phyloP scores from a whole-genome alignment of 2,797 vertebrate species.

The Adrianichthys oophorus region DNA sequence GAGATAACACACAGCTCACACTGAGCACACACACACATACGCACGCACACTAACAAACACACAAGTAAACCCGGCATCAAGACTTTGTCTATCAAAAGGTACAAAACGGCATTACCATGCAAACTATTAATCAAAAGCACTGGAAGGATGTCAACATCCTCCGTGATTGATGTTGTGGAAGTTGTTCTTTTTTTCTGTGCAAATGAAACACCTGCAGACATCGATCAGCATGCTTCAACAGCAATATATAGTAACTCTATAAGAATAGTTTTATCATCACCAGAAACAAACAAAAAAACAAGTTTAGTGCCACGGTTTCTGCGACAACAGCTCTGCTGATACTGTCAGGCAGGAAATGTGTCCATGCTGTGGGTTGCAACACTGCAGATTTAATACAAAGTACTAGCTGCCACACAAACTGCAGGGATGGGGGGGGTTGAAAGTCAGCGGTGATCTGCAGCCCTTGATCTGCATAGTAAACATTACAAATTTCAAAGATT shows the following conservation, averaged over 20 bases:
- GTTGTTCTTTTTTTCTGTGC: conserved; percentile 19
- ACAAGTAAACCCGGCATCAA: conserved; percentile 56
- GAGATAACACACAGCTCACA: conserved; percentile 53
- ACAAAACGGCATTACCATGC: conserved; percentile 68
- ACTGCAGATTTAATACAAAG: conserved; percentile 51
- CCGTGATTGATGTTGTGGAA: conserved; percentile 24
- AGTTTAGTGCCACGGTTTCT: conserved; percentile 44
- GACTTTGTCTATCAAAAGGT: conserved; percentile 56
- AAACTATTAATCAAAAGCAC: conserved; percentile 45
- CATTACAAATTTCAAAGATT: conserved; percentile 79
- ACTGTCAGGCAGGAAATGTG: conserved; percentile 29
- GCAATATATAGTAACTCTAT: conserved; percentile 65
- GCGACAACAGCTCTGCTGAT: conserved; percentile 36
- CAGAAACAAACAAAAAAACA: conserved; percentile 36
- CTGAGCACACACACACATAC: conserved; percentile 39
- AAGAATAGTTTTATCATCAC: conserved; percentile 59
- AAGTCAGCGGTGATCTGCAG: conserved; percentile 74
- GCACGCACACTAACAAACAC: neutral
- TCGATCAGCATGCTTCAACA: conserved; percentile 73
- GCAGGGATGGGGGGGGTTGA: conserved; percentile 28
- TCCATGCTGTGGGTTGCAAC: conserved; percentile 52
- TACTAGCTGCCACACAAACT: conserved; percentile 73
- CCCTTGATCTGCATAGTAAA: conserved; percentile 92
- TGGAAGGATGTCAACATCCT: conserved; percentile 41
- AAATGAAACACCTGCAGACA: conserved; percentile 46